phyloP scores from a whole-genome alignment of 2,888 invertebrate genomes.

The Melanophora roralis region DNA sequence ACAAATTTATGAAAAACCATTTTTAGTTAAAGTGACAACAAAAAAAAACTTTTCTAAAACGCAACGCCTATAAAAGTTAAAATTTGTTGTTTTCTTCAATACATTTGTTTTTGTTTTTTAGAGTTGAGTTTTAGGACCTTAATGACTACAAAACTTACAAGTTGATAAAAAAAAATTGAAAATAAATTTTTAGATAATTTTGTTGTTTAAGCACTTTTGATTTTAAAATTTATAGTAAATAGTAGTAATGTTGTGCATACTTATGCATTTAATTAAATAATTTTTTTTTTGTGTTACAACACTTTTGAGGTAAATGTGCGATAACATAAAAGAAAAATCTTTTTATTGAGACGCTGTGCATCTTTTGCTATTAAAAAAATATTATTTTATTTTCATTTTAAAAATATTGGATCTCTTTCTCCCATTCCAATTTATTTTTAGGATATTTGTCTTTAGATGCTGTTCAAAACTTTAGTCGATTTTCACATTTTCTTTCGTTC shows the following conservation, averaged over 20 bases:
- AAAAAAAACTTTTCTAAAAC: too few relatives aligned
- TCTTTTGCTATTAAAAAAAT: conserved; percentile 42
- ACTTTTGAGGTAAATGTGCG: neutral
- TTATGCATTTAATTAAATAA: neutral
- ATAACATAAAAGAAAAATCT: neutral
- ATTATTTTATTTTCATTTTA: conserved; percentile 49
- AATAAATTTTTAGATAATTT: neutral
- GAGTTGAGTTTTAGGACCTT: too few relatives aligned
- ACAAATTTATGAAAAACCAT: too few relatives aligned
- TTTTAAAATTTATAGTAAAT: too few relatives aligned
- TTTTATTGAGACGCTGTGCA: conserved; percentile 32
- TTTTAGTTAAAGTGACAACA: too few relatives aligned
- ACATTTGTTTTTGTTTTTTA: too few relatives aligned
- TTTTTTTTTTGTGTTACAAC: neutral
- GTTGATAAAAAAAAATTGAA: neutral
- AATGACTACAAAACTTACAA: too few relatives aligned
- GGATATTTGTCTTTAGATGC: conserved; percentile 65
- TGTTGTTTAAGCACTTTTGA: too few relatives aligned
- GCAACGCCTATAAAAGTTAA: too few relatives aligned
- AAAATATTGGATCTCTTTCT: conserved; percentile 69
- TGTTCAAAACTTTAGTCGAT: conserved; percentile 65
- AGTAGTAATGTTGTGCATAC: too few relatives aligned
- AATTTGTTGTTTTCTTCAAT: too few relatives aligned
- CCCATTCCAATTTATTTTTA: conserved; percentile 70
- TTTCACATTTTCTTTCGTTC: conserved; percentile 66